Evolutionary conservation across 2,888 invertebrate species (phyloP), one percentile per base, ranked within the genome.

Genomic region (Eretmocerus hayati): DNA sequence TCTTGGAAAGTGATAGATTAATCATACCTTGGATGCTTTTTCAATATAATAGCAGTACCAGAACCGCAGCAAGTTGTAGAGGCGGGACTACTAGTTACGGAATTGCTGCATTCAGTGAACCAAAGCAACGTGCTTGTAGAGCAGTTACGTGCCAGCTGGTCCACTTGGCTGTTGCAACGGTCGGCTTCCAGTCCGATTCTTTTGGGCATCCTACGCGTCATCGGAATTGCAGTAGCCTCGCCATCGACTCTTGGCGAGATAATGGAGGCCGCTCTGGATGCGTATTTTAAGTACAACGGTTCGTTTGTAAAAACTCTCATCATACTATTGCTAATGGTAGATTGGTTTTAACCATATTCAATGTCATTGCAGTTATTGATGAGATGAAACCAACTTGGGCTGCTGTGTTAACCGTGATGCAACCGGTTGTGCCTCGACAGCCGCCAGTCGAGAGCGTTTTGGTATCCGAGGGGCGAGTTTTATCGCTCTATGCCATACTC

Each of bases 281-380:
- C 76, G 49, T 79, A 77, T 61, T 81, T 81, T 59, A 71, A 72
- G 42, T 76, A 75, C 55, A 72, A 71, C 58, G 74, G 79, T 77
- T 63, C 59, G 53, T 54, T 26, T 42, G 22, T 40, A 31, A n/a
- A 11, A 20, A 46, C 4, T 8, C 21, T 31, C 5, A 19, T n/a
- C n/a, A n/a, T n/a, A n/a, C n/a, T n/a, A n/a, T n/a, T n/a, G n/a
- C n/a, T n/a, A n/a, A n/a, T n/a, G n/a, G n/a, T n/a, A n/a, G n/a
- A n/a, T n/a, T n/a, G n/a, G n/a, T n/a, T n/a, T n/a, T n/a, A n/a
- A n/a, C n/a, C n/a, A n/a, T n/a, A n/a, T n/a, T n/a, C n/a, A n/a
- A n/a, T 22, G 18, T 15, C 21, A 4, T 23, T 23, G 4, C 50
- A 67, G 67, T 68, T 43, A 62, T 67, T 38, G 72, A 71, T 54